Evolutionary conservation across 1,140 invertebrate genomes (phyloP), one percentile per base, ranked within the genome.

Genomic region (Ridgeia piscesae): DNA sequence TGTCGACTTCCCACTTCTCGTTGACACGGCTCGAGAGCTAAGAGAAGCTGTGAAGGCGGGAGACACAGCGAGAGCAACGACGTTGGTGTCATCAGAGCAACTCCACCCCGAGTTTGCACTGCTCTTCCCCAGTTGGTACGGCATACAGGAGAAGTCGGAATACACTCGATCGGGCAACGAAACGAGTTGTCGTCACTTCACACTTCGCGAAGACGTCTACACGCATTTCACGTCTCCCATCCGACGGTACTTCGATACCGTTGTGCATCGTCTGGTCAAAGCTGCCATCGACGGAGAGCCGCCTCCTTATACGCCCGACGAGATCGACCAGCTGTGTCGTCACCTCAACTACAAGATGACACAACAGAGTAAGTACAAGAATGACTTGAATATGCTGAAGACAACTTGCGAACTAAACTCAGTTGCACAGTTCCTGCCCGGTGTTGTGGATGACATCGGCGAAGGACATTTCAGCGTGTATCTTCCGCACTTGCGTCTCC

Each of bases 141-240:
- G 34, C 14, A 89, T 93, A 42, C 92, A 91, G 91, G 89, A 93
- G 77, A 88, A 33, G 34, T 91, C 90, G 14, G 88, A 88, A 17
- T 92, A 93, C 35, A 88, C 88, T 33, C 91, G 91, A 88, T 91
- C 91, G 34, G 92, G 89, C 27, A 91, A 93, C 17, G 34, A 48
- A 31, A 91, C 91, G 8, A 90, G 93, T 42, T 88, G 77, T 0
- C 11, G 33, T 34, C 94, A 95, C 92, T 94, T 94, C 91, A 92
- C 92, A 48, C 91, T 94, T 33, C 89, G 93, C 27, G 91, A 93
- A 6, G 88, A 33, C 0, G 35, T 31, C 17, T 96, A 96, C 93
- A 95, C 95, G 1, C 95, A 96, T 93, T 96, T 96, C 93, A 96
- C 96, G 9, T 96, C 95, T 11, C 96, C 96, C n/a, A 96, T 96